Evolutionary conservation across 2,888 invertebrate genomes (phyloP).

Genomic region (Rotaria sp.): DNA sequence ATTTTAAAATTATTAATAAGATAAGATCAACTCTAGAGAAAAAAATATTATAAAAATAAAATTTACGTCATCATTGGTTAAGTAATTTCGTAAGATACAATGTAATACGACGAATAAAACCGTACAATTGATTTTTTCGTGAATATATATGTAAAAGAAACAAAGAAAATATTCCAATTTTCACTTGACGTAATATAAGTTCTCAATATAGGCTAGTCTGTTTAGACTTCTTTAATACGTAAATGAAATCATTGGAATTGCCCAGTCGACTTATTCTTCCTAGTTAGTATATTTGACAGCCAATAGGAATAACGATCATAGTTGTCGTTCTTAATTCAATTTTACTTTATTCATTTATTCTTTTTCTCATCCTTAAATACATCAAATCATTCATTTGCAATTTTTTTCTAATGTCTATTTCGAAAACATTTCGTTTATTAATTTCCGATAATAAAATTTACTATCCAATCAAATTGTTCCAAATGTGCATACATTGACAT

Average conservation of each 20-base stretch:
- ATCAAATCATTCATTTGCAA: neutral
- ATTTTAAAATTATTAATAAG: no score
- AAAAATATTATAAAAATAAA: neutral
- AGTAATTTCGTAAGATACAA: neutral
- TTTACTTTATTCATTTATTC: neutral
- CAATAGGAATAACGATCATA: neutral
- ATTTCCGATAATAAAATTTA: neutral
- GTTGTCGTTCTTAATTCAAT: neutral
- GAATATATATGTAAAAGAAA: neutral
- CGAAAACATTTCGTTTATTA: neutral
- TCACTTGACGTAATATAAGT: no score
- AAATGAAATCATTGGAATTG: no score
- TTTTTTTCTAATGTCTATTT: neutral
- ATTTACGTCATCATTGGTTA: neutral
- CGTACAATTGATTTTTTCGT: neutral
- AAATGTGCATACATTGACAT: neutral
- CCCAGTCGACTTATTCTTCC: neutral
- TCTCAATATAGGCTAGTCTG: no score
- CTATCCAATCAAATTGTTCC: neutral
- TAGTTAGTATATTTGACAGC: neutral
- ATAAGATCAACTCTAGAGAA: neutral
- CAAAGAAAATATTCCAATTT: no score
- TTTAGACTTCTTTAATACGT: no score
- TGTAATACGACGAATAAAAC: neutral
- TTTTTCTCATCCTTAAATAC: neutral